Conservation (phyloP, 2,888 invertebrate genomes). For the Eudasyphora cyanicolor region DNA sequence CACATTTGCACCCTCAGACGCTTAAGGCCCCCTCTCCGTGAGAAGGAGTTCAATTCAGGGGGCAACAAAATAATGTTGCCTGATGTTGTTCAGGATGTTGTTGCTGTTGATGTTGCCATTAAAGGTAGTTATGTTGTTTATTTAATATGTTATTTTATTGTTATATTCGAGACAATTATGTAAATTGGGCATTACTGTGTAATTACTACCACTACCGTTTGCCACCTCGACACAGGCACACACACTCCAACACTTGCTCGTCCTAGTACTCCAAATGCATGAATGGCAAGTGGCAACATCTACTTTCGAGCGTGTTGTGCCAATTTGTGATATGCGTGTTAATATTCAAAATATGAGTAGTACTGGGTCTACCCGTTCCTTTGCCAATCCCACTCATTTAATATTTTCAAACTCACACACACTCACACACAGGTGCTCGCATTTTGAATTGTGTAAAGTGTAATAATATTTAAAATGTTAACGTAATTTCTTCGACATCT, state of each 20-base stretch:
- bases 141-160: conserved; percentile 75
- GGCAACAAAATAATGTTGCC: conserved; percentile 16
- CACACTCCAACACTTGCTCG: neutral
- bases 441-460: conserved; percentile 1
- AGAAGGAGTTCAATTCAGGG: neutral
- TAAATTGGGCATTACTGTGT: conserved; percentile 71
- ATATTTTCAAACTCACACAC: no score
- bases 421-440: neutral
- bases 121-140: conserved; percentile 59
- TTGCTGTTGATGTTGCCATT: conserved; percentile 10
- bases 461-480: neutral
- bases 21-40: neutral
- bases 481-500: neutral
- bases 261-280: no score
- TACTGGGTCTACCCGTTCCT: neutral
- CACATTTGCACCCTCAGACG: conserved; percentile 16
- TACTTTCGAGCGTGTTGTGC: conserved; percentile 28
- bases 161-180: conserved; percentile 70
- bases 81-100: neutral
- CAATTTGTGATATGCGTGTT: conserved; percentile 44
- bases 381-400: no score
- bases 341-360: conserved; percentile 18
- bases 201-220: conserved; percentile 63
- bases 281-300: neutral
- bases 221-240: neutral